Percentiles rank a stretch among this genome's conserved stretches.
phyloP scores from a whole-genome alignment of 2,888 invertebrate genomes.

The Xiphydria camelus region DNA sequence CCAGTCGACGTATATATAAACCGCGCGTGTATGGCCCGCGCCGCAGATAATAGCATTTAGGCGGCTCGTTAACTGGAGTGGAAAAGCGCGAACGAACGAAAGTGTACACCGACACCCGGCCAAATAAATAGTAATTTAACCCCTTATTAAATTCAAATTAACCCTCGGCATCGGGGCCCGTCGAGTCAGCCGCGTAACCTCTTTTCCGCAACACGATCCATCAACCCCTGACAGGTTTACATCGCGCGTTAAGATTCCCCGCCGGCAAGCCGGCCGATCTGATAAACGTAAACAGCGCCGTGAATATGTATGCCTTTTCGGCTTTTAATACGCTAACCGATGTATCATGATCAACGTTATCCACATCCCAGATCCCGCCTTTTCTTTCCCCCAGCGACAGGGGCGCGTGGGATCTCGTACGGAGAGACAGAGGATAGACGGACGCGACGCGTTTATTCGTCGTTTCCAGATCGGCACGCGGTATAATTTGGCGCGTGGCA shows the following conservation, averaged over 20 bases:
- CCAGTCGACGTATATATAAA: not conserved
- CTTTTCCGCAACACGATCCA: conserved; percentile 45
- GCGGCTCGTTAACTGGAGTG: not conserved
- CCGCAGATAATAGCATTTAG: not conserved
- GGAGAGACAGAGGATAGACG: too few species aligned
- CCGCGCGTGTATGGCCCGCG: not conserved
- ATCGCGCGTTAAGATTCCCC: conserved; percentile 48
- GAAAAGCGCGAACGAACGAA: not conserved
- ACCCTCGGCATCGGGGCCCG: conserved; percentile 22
- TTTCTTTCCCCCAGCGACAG: too few species aligned
- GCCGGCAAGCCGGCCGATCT: conserved; percentile 39
- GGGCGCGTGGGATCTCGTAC: too few species aligned
- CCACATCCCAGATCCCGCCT: too few species aligned
- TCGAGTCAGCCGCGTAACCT: conserved; percentile 28
- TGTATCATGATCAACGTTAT: conserved; percentile 44
- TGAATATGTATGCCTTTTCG: conserved; percentile 47
- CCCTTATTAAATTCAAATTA: conserved; percentile 51
- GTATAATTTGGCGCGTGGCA: too few species aligned
- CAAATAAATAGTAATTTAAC: conserved; percentile 41
- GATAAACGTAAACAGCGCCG: conserved; percentile 46
- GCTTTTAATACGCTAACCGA: conserved; percentile 47
- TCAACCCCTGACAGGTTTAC: conserved; percentile 52
- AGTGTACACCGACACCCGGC: not conserved
- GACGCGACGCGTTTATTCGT: too few species aligned
- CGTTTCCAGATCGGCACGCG: too few species aligned